A percentile compares a stretch with the other conserved stretches of the same genome.
phyloP scores from a whole-genome alignment of 2,113 vertebrate species.

The Saccopteryx bilineata region DNA sequence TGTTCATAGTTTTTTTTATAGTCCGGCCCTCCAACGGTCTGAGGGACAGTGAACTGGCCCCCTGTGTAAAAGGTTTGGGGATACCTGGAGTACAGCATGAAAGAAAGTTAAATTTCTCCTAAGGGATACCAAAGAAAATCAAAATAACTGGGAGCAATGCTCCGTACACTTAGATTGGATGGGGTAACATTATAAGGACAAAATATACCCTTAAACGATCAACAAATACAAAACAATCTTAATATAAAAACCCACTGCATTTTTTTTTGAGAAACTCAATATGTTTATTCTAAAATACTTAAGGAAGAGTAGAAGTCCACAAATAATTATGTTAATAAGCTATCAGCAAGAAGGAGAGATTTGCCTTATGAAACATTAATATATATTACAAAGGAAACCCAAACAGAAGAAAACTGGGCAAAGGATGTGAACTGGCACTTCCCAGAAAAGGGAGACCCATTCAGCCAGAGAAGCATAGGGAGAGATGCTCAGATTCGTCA shows the following conservation, averaged over 20 bases:
- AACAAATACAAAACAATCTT: neutral
- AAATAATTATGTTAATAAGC: neutral
- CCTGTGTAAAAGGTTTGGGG: too few relatives aligned
- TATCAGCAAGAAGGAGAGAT: neutral
- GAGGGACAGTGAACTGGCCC: too few relatives aligned
- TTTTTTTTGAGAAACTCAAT: neutral
- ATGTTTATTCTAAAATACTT: conserved; percentile 26
- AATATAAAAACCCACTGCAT: neutral
- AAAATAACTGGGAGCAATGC: neutral
- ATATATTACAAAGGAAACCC: neutral
- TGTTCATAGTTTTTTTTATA: too few relatives aligned
- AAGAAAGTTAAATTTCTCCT: conserved; percentile 22
- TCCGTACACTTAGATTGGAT: neutral
- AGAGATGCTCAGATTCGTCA: neutral
- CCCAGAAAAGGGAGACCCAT: neutral
- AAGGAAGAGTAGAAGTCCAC: neutral
- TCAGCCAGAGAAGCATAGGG: neutral
- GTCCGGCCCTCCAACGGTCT: too few relatives aligned
- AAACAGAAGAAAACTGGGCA: neutral
- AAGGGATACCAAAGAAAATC: neutral
- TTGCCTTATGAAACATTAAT: neutral
- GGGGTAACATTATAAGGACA: neutral
- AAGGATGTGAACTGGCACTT: neutral
- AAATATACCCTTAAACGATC: neutral
- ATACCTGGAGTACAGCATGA: neutral